Conservation (phyloP, 2,113 vertebrate genomes). For the Petromus typicus region DNA sequence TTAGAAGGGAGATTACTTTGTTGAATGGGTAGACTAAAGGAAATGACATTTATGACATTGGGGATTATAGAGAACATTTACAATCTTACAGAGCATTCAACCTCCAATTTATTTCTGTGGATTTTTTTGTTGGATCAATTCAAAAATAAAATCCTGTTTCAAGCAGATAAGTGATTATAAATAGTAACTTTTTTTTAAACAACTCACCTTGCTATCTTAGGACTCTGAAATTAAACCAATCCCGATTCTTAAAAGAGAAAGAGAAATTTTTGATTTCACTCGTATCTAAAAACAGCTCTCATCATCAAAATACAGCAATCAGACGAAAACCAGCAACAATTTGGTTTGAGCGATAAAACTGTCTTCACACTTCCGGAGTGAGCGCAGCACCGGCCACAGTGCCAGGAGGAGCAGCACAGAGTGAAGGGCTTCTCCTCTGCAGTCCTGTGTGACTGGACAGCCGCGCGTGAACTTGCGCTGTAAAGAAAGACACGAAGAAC, state of each 20-base stretch:
- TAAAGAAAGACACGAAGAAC: not conserved
- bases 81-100: not conserved
- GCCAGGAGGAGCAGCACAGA: not conserved
- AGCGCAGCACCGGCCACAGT: not conserved
- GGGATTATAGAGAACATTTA: slow-evolving; percentile 13
- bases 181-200: slow-evolving; percentile 46
- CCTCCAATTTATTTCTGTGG: not conserved
- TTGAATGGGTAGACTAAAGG: not conserved
- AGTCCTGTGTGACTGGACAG: not conserved
- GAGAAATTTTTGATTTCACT: slow-evolving; percentile 58
- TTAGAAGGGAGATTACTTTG: not conserved
- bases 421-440: not conserved
- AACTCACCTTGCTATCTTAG: slow-evolving; percentile 67
- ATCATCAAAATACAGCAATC: slow-evolving; percentile 65
- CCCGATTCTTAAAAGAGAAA: slow-evolving; percentile 43
- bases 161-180: slow-evolving; percentile 64
- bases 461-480: not conserved
- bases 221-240: slow-evolving; percentile 63
- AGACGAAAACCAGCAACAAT: slow-evolving; percentile 25
- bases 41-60: slow-evolving; percentile 50
- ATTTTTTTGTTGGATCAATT: slow-evolving; percentile 53
- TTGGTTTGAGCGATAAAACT: slow-evolving; percentile 35
- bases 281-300: slow-evolving; percentile 3
- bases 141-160: slow-evolving; percentile 65
- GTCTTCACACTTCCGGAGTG: not conserved